Conservation (phyloP, 2,888 invertebrate genomes). For the Tetranychus piercei region DNA sequence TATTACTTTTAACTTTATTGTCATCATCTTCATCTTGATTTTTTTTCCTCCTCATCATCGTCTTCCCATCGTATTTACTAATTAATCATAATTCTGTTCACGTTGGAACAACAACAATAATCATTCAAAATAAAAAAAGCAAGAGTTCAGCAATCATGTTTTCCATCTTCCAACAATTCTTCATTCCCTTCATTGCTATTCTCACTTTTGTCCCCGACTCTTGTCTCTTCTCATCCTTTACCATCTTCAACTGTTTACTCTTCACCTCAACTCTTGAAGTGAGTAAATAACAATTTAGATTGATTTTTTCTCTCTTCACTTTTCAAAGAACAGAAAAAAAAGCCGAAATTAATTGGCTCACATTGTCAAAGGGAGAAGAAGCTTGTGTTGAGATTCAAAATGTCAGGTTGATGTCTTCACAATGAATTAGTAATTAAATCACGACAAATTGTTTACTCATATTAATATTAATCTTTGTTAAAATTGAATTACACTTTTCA, state of each 20-base stretch:
- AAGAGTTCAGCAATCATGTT: background rate
- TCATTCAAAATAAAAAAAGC: background rate
- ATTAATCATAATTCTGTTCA: background rate
- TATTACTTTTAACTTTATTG: too few relatives aligned
- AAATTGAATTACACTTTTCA: too few relatives aligned
- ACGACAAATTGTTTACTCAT: too few relatives aligned
- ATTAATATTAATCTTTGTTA: too few relatives aligned
- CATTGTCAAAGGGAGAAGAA: too few relatives aligned
- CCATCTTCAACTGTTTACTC: background rate
- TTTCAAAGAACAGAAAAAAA: background rate
- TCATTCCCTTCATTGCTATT: background rate
- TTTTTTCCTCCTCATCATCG: background rate
- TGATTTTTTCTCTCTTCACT: slow-evolving; percentile 1
- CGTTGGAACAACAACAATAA: background rate
- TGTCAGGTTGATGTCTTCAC: too few relatives aligned
- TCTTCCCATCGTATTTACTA: background rate
- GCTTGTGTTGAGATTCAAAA: too few relatives aligned
- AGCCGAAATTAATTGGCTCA: too few relatives aligned
- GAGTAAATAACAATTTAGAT: background rate
- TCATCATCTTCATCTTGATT: too few relatives aligned
- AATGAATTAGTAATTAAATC: too few relatives aligned
- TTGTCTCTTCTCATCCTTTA: background rate
- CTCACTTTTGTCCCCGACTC: background rate
- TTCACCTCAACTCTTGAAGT: too few relatives aligned
- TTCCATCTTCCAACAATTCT: background rate